These are phyloP conservation scores for Tetramorium bicarinatum DNA, from an alignment of 2,888 invertebrate species.

Conservation along the genomic window DNA sequence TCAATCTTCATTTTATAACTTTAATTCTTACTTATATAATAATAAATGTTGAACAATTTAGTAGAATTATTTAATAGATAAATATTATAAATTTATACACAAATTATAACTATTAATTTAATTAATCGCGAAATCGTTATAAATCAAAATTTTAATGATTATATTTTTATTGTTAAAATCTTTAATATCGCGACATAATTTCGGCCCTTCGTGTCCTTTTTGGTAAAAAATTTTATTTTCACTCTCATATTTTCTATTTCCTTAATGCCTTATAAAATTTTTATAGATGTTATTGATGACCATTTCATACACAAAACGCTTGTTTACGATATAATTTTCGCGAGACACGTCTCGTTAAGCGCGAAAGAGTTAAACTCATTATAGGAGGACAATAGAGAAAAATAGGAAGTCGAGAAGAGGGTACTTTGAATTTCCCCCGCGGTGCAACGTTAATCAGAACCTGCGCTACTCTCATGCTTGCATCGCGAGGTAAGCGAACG, in stretches of 20 bases:
- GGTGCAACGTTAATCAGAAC: constrained; percentile 51
- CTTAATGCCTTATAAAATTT: not conserved
- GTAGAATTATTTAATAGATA: not conserved
- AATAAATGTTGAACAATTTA: not conserved
- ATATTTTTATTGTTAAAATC: not conserved
- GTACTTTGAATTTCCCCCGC: constrained; percentile 65
- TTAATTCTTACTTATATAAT: not conserved
- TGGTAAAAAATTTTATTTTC: not conserved
- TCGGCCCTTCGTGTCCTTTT: not conserved
- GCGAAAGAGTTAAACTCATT: not conserved
- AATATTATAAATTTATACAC: not conserved
- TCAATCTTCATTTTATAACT: not conserved
- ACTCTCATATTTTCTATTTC: not conserved
- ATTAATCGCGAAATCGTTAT: not conserved
- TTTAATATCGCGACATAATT: not conserved
- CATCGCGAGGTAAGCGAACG: constrained; percentile 60
- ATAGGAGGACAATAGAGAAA: not conserved
- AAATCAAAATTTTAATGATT: not conserved
- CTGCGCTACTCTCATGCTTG: constrained; percentile 19
- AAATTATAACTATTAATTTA: not conserved
- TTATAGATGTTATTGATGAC: not conserved
- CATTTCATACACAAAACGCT: not conserved
- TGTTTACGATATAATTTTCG: constrained; percentile 22
- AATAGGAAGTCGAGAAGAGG: not conserved
- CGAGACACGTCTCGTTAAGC: not conserved